Conservation (phyloP, 2,888 invertebrate species). For the Orthosia cruda region DNA sequence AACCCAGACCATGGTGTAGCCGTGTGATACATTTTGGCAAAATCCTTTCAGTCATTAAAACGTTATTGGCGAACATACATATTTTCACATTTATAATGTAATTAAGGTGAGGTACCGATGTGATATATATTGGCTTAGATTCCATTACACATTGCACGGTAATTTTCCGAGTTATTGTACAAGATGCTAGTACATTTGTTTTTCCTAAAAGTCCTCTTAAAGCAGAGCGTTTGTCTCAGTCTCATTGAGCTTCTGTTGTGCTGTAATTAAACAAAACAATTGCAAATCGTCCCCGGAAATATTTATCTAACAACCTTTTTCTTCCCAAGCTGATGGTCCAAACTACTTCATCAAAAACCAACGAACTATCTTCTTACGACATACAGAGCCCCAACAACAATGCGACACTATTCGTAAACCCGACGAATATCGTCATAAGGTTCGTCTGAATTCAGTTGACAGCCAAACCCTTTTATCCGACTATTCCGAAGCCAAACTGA, state of each 20-base stretch:
- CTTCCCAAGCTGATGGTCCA: not conserved
- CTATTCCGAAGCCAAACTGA: constrained; percentile 3
- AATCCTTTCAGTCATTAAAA: too few species aligned
- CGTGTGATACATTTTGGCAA: too few species aligned
- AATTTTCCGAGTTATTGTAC: not conserved
- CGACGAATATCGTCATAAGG: constrained; percentile 57
- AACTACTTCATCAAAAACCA: not conserved
- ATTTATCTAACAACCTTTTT: not conserved
- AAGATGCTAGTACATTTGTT: constrained; percentile 1
- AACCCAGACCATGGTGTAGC: too few species aligned
- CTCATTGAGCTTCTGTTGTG: constrained; percentile 15
- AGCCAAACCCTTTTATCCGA: constrained; percentile 50
- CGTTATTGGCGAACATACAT: too few species aligned
- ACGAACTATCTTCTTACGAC: not conserved
- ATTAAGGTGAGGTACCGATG: too few species aligned
- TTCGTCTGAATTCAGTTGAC: constrained; percentile 60
- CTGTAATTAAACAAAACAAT: constrained; percentile 41
- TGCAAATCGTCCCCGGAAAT: not conserved
- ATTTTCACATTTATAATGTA: too few species aligned
- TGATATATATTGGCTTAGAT: too few species aligned
- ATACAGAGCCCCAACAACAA: constrained; percentile 22
- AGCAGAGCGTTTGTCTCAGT: constrained; percentile 19
- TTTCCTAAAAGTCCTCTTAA: not conserved
- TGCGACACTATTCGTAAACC: constrained; percentile 24
- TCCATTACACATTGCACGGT: too few species aligned